These are phyloP conservation scores for Brotula barbata DNA, from an alignment of 2,797 vertebrate species.

Conservation along the genomic window DNA sequence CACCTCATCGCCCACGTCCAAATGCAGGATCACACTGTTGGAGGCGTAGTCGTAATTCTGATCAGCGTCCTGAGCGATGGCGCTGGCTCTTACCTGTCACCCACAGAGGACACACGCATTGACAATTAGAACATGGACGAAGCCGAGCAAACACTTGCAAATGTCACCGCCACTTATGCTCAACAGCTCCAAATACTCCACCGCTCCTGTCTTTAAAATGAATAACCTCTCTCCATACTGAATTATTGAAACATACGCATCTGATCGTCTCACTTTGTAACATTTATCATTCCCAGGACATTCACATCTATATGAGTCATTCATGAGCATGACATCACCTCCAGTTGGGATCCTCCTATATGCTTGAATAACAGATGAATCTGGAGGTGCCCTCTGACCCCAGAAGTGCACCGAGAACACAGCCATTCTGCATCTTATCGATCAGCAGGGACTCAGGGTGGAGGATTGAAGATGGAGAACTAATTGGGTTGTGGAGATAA, in stretches of 20 bases:
- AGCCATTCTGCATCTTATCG: constrained; percentile 64
- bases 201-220: constrained; percentile 8
- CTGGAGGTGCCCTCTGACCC: constrained; percentile 63
- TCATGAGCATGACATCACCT: constrained; percentile 34
- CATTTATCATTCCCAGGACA: neutral
- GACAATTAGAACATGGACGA: constrained; percentile 62
- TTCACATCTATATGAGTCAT: constrained; percentile 24
- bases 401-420: constrained; percentile 53
- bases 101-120: constrained; percentile 59
- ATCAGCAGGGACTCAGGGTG: constrained; percentile 49
- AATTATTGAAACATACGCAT: neutral
- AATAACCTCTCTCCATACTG: neutral
- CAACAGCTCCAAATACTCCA: constrained; percentile 1
- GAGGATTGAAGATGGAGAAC: constrained; percentile 33
- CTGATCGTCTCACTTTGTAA: neutral
- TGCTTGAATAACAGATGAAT: constrained; percentile 59
- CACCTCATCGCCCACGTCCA: constrained; percentile 95
- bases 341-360: constrained; percentile 29
- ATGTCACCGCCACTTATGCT: constrained; percentile 43
- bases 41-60: constrained; percentile 98
- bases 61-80: constrained; percentile 96
- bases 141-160: constrained; percentile 47
- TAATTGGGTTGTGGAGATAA: constrained; percentile 67
- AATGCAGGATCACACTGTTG: constrained; percentile 95
- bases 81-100: constrained; percentile 91